Percentiles rank a stretch among this genome's conserved stretches.
Evolutionary conservation across 1,140 invertebrate genomes (phyloP).

Genomic region (Drosophila pseudoananassae): DNA sequence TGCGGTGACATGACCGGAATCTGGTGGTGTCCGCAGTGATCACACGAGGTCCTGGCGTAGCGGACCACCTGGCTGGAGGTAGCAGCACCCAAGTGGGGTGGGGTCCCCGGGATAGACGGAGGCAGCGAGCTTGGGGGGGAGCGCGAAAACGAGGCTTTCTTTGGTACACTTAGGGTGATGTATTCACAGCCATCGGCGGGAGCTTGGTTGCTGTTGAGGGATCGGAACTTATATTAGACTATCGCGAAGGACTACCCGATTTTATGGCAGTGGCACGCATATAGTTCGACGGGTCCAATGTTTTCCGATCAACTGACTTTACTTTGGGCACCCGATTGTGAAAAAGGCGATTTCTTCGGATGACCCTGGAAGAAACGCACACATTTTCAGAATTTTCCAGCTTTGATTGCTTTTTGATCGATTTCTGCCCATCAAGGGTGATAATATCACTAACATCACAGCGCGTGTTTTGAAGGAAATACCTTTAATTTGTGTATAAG

Average conservation of each 20-base stretch:
- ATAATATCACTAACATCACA: constrained; percentile 34
- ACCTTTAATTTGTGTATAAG: constrained; percentile 34
- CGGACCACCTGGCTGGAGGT: constrained; percentile 62
- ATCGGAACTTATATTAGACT: neutral
- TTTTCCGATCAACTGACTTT: constrained; percentile 49
- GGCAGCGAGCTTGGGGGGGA: constrained; percentile 36
- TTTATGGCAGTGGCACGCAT: constrained; percentile 16
- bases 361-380: constrained; percentile 28
- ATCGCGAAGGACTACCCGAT: neutral
- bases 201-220: constrained; percentile 44
- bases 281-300: constrained; percentile 31
- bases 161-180: constrained; percentile 63
- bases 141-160: constrained; percentile 71
- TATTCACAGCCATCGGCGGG: constrained; percentile 64
- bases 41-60: constrained; percentile 71
- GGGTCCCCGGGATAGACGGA: constrained; percentile 15
- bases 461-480: constrained; percentile 37
- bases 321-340: constrained; percentile 9
- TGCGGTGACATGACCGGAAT: constrained; percentile 77
- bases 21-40: constrained; percentile 76
- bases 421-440: constrained; percentile 37
- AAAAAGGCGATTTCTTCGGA: constrained; percentile 16
- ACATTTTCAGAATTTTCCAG: constrained; percentile 5
- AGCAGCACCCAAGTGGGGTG: constrained; percentile 16
- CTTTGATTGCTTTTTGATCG: constrained; percentile 72